Conservation (phyloP, 1,140 invertebrate species). For the Aleiodes sp. region DNA sequence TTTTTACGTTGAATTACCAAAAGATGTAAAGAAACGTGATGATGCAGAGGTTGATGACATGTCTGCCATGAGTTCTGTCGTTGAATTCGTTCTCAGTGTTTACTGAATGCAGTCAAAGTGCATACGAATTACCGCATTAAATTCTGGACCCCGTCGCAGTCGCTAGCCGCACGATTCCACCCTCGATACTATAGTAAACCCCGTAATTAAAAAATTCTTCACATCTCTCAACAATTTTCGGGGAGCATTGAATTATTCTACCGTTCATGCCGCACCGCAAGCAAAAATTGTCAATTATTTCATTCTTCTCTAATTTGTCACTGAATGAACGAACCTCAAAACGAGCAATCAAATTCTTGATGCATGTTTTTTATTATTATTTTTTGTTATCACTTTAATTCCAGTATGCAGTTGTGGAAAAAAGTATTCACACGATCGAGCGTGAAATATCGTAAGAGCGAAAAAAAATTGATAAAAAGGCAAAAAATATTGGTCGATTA, state of each 20-base stretch:
- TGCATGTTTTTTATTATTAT: slow-evolving; percentile 34
- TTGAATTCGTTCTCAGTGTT: slow-evolving; percentile 57
- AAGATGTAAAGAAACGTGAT: no score
- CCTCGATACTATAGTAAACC: not conserved
- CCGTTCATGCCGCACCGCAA: slow-evolving; percentile 12
- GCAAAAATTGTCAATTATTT: slow-evolving; percentile 45
- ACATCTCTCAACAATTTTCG: slow-evolving; percentile 30
- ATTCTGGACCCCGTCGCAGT: slow-evolving; percentile 28
- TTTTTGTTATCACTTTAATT: slow-evolving; percentile 15
- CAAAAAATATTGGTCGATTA: slow-evolving; percentile 2
- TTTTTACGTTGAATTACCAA: no score
- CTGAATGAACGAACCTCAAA: slow-evolving; percentile 27
- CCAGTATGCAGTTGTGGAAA: not conserved
- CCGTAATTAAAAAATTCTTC: slow-evolving; percentile 60
- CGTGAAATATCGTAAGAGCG: not conserved
- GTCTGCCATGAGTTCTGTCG: no score
- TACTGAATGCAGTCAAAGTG: slow-evolving; percentile 59
- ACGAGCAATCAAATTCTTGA: slow-evolving; percentile 1
- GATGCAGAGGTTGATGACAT: no score
- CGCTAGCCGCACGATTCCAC: slow-evolving; percentile 1
- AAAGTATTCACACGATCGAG: not conserved
- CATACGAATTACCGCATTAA: slow-evolving; percentile 62
- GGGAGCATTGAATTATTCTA: not conserved
- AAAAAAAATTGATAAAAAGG: not conserved
- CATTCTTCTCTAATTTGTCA: slow-evolving; percentile 44